phyloP scores from a whole-genome alignment of 2,888 invertebrate species.

The Sminthurinus aureus region DNA sequence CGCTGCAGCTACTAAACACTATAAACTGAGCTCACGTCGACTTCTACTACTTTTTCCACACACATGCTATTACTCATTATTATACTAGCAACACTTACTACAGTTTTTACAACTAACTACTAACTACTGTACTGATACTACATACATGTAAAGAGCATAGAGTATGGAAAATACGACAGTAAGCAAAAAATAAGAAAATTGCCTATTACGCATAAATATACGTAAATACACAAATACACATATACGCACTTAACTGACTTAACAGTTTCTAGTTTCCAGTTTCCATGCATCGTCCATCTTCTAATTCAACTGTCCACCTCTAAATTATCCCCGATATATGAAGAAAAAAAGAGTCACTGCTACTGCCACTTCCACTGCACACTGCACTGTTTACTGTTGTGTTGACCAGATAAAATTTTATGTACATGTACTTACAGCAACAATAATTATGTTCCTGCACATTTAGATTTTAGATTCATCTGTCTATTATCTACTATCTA shows the following conservation, averaged over 20 bases:
- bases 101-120: not conserved
- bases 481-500: too few species aligned
- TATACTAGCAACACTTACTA: slow-evolving; percentile 8
- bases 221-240: not conserved
- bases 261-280: not conserved
- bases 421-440: too few species aligned
- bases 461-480: too few species aligned
- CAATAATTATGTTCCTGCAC: too few species aligned
- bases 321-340: slow-evolving; percentile 10
- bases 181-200: too few species aligned
- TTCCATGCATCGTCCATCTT: slow-evolving; percentile 1
- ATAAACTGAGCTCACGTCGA: slow-evolving; percentile 3
- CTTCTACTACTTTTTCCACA: not conserved
- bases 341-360: not conserved
- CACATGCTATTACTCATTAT: not conserved
- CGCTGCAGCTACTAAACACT: not conserved
- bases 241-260: not conserved
- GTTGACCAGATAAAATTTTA: too few species aligned
- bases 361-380: not conserved
- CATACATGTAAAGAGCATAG: not conserved
- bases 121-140: not conserved
- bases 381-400: too few species aligned
- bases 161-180: too few species aligned
- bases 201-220: not conserved
- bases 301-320: slow-evolving; percentile 15